Conservation (phyloP, 2,797 vertebrate species). For the Epinephelus malabaricus region DNA sequence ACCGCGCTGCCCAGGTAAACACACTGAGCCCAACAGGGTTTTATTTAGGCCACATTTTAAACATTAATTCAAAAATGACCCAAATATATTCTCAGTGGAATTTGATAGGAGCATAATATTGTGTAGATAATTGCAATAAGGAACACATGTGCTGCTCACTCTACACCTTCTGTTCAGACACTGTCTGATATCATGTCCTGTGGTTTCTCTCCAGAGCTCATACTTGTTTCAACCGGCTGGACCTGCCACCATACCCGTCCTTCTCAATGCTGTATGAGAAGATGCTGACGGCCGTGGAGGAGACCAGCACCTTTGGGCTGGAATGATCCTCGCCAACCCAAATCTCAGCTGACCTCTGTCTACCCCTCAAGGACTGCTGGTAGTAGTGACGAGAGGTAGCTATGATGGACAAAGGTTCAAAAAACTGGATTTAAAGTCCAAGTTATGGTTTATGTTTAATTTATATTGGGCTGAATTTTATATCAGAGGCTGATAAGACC, state of each 20-base stretch:
- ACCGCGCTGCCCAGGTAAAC: constrained; percentile 94
- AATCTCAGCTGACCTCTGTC: too few relatives aligned
- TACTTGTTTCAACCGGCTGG: constrained; percentile 97
- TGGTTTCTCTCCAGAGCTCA: constrained; percentile 88
- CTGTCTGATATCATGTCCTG: background rate
- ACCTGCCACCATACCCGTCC: constrained; percentile 96
- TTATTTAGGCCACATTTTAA: background rate
- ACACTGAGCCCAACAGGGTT: background rate
- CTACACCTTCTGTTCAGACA: too few relatives aligned
- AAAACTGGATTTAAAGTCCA: constrained; percentile 14
- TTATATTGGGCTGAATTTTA: constrained; percentile 18
- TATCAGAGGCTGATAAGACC: background rate
- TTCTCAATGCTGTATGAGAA: constrained; percentile 98
- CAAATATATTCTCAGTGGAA: background rate
- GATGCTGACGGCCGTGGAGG: constrained; percentile 96
- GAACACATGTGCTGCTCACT: background rate
- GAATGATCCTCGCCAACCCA: constrained; percentile 78
- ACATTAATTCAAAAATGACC: too few relatives aligned
- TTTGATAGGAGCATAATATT: too few relatives aligned
- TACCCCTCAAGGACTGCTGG: background rate
- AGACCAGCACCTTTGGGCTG: constrained; percentile 97
- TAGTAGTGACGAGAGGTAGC: background rate
- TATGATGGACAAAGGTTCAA: background rate
- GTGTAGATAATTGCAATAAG: background rate
- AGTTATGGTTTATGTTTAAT: constrained; percentile 11